Evolutionary conservation across 2,797 vertebrate genomes (phyloP).

Genomic region (Salarias fasciatus): DNA sequence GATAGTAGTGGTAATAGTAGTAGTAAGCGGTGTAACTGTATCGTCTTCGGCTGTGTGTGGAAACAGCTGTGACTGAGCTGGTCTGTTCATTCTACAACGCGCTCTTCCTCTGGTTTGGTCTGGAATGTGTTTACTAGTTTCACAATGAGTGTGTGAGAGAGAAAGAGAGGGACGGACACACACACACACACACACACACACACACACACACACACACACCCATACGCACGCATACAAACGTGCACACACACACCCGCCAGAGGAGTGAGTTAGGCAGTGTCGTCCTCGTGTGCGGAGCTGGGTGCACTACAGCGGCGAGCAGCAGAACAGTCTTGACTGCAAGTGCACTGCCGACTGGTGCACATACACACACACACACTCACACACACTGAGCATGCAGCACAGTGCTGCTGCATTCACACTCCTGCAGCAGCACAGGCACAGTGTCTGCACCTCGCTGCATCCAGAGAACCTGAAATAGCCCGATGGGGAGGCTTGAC

Average conservation of each 20-base stretch:
- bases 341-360: not conserved
- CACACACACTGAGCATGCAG: not conserved
- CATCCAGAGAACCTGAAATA: conserved; percentile 89
- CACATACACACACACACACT: no score
- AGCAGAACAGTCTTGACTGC: conserved; percentile 22
- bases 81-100: conserved; percentile 45
- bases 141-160: conserved; percentile 43
- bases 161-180: not conserved
- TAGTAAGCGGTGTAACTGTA: conserved; percentile 44
- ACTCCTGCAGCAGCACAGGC: conserved; percentile 57
- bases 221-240: conserved; percentile 3
- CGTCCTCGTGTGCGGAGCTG: conserved; percentile 51
- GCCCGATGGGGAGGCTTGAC: no score
- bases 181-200: conserved; percentile 5
- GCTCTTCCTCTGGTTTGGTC: conserved; percentile 66
- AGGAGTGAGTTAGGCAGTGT: conserved; percentile 28
- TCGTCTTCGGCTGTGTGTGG: conserved; percentile 44
- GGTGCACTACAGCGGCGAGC: conserved; percentile 42
- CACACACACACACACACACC: not conserved
- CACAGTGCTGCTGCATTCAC: conserved; percentile 1
- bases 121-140: conserved; percentile 77
- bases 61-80: no score
- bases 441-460: conserved; percentile 61
- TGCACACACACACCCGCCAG: conserved; percentile 3
- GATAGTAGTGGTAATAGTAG: no score